These are phyloP conservation scores for Bombus turneri DNA, from an alignment of 1,140 invertebrate genomes.

Conservation along the genomic window DNA sequence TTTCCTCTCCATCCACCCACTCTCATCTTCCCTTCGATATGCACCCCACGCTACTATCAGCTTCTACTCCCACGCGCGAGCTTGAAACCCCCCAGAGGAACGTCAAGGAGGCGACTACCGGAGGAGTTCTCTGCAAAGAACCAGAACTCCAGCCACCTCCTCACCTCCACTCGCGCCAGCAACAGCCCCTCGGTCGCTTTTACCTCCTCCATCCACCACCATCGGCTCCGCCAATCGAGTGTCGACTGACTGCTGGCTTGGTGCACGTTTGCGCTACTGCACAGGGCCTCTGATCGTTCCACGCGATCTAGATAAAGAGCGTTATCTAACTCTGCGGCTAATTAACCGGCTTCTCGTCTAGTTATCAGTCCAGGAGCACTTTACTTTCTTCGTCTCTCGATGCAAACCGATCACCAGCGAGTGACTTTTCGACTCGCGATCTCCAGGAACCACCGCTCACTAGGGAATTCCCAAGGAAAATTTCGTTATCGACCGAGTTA, in stretches of 20 bases:
- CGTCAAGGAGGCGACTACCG: slow-evolving; percentile 69
- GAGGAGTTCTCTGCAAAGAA: slow-evolving; percentile 64
- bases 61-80: slow-evolving; percentile 59
- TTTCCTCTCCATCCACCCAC: slow-evolving; percentile 41
- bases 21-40: slow-evolving; percentile 68
- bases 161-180: background rate
- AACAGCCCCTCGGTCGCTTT: slow-evolving; percentile 14
- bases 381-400: slow-evolving; percentile 8
- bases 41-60: slow-evolving; percentile 67
- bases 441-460: background rate
- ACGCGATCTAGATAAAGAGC: slow-evolving; percentile 40
- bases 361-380: slow-evolving; percentile 23
- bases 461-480: background rate
- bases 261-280: slow-evolving; percentile 43
- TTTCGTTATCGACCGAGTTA: slow-evolving; percentile 22
- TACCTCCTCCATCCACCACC: background rate
- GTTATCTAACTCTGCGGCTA: slow-evolving; percentile 42
- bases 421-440: background rate
- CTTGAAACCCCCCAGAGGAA: slow-evolving; percentile 68
- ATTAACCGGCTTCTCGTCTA: slow-evolving; percentile 39
- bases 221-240: slow-evolving; percentile 43
- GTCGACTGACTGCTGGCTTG: slow-evolving; percentile 46
- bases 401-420: background rate
- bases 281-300: slow-evolving; percentile 38
- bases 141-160: slow-evolving; percentile 33